These are phyloP conservation scores for Mesocricetus auratus DNA, from an alignment of 2,113 vertebrate species.

Conservation along the genomic window DNA sequence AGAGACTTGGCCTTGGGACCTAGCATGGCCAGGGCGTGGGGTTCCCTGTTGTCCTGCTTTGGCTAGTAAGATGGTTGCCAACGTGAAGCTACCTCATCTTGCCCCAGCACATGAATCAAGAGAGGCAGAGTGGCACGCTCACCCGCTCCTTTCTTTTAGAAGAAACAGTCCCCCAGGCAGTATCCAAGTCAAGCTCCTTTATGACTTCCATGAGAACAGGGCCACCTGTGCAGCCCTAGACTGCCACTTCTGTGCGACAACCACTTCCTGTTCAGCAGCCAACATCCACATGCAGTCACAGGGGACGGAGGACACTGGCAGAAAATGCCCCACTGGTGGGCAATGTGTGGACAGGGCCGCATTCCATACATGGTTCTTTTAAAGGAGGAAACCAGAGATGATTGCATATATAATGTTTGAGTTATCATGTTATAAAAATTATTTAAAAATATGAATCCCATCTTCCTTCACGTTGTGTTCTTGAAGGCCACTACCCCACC, in stretches of 20 bases:
- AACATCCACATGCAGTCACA: no score
- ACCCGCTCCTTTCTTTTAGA: background rate
- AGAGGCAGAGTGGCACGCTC: background rate
- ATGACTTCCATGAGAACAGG: background rate
- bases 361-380: background rate
- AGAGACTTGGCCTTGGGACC: background rate
- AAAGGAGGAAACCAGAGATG: background rate
- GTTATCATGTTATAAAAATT: background rate
- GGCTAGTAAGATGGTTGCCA: background rate
- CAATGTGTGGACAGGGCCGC: background rate
- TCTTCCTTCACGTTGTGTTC: background rate
- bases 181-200: background rate
- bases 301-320: background rate
- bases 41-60: background rate
- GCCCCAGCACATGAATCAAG: background rate
- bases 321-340: background rate
- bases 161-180: background rate
- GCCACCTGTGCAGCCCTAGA: background rate
- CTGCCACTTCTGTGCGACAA: background rate
- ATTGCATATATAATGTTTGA: background rate
- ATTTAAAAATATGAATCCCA: background rate
- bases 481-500: background rate
- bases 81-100: background rate
- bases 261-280: background rate
- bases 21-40: background rate